These are phyloP conservation scores for Echinometra lucunter DNA, from an alignment of 53 echinoderm and acorn worm species.

Conservation along the genomic window DNA sequence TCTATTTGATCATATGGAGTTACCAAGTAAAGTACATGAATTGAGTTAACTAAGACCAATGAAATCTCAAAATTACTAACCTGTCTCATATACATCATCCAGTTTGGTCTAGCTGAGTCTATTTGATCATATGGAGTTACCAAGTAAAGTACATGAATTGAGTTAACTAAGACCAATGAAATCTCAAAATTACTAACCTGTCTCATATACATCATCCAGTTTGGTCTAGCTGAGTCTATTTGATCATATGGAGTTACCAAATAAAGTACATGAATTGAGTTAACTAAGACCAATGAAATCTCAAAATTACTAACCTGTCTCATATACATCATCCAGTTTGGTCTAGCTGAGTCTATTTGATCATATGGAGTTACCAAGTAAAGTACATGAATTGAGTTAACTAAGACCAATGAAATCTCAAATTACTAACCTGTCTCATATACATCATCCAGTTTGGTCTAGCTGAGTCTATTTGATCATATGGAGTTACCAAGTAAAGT, in stretches of 20 bases:
- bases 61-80: conserved; percentile 39
- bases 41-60: conserved; percentile 82
- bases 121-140: conserved; percentile 89
- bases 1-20: conserved; percentile 86
- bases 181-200: conserved; percentile 70
- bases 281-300: conserved; percentile 84
- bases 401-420: conserved; percentile 45
- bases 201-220: conserved; percentile 88
- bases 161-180: conserved; percentile 80
- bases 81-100: conserved; percentile 89
- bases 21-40: conserved; percentile 92
- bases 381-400: too few relatives aligned
- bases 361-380: conserved; percentile 84
- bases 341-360: conserved; percentile 71
- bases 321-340: conserved; percentile 88
- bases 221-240: conserved; percentile 73
- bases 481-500: conserved; percentile 91
- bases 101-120: conserved; percentile 76
- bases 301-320: conserved; percentile 72
- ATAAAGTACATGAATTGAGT: conserved; percentile 87
- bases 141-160: conserved; percentile 86
- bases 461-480: conserved; percentile 77
- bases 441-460: conserved; percentile 88
- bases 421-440: conserved; percentile 76
- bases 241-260: conserved; percentile 94